Evolutionary conservation across 2,797 vertebrate genomes (phyloP).

Genomic region (Syndactyla subalaris): DNA sequence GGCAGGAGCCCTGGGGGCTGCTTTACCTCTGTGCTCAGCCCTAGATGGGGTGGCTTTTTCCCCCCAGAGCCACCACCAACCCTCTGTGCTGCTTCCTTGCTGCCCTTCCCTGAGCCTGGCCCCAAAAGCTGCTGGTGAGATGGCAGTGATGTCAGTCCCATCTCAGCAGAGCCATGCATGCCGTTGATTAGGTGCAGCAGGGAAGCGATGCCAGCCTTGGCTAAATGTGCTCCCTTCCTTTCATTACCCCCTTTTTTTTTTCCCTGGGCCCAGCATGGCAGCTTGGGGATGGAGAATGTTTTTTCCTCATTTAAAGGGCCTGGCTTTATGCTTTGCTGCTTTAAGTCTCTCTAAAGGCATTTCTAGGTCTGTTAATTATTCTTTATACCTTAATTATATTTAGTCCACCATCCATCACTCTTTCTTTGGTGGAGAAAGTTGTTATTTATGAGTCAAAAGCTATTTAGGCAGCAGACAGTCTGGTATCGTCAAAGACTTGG

Average conservation of each 20-base stretch:
- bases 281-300: neutral
- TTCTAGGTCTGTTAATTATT: constrained; percentile 13
- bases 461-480: constrained; percentile 38
- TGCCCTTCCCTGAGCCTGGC: neutral
- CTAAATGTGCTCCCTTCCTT: neutral
- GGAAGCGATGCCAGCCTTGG: neutral
- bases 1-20: neutral
- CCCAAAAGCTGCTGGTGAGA: neutral
- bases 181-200: constrained; percentile 18
- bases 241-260: neutral
- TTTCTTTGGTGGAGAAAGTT: constrained; percentile 3
- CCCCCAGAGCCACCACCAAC: rapidly evolving
- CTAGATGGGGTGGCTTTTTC: rapidly evolving
- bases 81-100: rapidly evolving
- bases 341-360: neutral
- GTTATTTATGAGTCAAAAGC: constrained; percentile 41
- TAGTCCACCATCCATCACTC: neutral
- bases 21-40: rapidly evolving
- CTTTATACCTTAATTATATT: neutral
- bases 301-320: neutral
- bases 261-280: neutral
- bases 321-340: neutral
- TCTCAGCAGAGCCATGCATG: neutral
- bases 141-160: neutral
- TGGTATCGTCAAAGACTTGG: neutral